Percentiles rank a stretch among this genome's conserved stretches.
Conservation (phyloP, 2,797 vertebrate genomes). For the Synanceia verrucosa region DNA sequence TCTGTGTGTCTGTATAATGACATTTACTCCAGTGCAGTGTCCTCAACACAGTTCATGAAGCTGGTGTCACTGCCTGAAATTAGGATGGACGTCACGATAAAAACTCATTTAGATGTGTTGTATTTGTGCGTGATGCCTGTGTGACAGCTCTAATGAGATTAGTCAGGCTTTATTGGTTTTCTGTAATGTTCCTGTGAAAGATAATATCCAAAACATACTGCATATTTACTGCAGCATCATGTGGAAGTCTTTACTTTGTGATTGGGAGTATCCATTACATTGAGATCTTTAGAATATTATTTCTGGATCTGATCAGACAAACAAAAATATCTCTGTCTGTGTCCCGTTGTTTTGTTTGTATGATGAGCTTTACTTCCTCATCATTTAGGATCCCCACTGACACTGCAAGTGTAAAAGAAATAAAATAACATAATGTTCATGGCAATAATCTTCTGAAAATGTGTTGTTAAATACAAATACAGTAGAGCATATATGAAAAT, state of each 20-base stretch:
- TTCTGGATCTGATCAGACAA: neutral
- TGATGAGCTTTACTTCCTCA: neutral
- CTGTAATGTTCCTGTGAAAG: neutral
- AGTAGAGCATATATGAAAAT: neutral
- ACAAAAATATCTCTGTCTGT: neutral
- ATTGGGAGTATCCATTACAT: neutral
- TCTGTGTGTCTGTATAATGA: neutral
- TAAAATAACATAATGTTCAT: too few species aligned
- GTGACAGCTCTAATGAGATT: conserved; percentile 14
- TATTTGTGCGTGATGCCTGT: neutral
- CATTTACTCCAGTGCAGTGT: neutral
- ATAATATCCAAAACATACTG: neutral
- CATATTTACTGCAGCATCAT: neutral
- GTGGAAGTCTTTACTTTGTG: neutral
- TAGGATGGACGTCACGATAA: neutral
- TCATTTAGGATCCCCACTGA: too few species aligned
- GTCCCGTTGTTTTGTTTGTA: neutral
- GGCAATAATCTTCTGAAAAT: too few species aligned
- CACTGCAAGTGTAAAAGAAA: too few species aligned
- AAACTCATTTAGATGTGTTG: neutral
- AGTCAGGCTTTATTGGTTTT: conserved; percentile 9
- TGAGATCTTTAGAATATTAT: neutral
- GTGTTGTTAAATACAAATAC: too few species aligned
- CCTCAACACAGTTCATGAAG: neutral
- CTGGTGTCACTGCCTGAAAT: neutral